A percentile compares a stretch with the other conserved stretches of the same genome.
Evolutionary conservation across 1,140 invertebrate species (phyloP).

Genomic region (Caenorhabditis remanei): DNA sequence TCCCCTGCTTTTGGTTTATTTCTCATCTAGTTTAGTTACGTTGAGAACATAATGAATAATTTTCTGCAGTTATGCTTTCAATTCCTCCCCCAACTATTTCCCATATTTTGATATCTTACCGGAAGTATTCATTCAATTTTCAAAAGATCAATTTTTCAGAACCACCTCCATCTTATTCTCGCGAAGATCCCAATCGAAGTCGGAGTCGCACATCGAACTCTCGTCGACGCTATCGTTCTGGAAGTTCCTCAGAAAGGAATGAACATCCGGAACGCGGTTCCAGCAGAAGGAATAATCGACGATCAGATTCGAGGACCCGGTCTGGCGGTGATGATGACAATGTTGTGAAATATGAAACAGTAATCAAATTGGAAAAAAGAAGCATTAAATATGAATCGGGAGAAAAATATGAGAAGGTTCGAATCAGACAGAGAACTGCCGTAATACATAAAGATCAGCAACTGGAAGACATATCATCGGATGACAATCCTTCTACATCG

Average conservation of each 20-base stretch:
- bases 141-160: neutral
- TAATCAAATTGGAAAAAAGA: conserved; percentile 8
- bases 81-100: too few species aligned
- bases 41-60: too few species aligned
- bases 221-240: neutral
- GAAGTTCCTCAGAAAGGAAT: neutral
- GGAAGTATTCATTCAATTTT: neutral
- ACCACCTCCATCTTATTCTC: conserved; percentile 32
- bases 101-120: too few species aligned
- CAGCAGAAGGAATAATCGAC: neutral
- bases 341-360: conserved; percentile 4
- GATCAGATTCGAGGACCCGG: neutral
- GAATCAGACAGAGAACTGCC: conserved; percentile 2
- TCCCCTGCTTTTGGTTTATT: too few species aligned
- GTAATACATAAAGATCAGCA: conserved; percentile 24
- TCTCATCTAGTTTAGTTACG: too few species aligned
- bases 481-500: neutral
- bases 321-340: neutral
- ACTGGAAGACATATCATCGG: neutral
- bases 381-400: conserved; percentile 19
- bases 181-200: conserved; percentile 5
- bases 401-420: conserved; percentile 19
- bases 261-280: neutral
- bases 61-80: too few species aligned
- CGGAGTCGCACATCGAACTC: neutral